These are phyloP conservation scores for Dallia pectoralis DNA, from an alignment of 2,797 vertebrate genomes.

Conservation along the genomic window DNA sequence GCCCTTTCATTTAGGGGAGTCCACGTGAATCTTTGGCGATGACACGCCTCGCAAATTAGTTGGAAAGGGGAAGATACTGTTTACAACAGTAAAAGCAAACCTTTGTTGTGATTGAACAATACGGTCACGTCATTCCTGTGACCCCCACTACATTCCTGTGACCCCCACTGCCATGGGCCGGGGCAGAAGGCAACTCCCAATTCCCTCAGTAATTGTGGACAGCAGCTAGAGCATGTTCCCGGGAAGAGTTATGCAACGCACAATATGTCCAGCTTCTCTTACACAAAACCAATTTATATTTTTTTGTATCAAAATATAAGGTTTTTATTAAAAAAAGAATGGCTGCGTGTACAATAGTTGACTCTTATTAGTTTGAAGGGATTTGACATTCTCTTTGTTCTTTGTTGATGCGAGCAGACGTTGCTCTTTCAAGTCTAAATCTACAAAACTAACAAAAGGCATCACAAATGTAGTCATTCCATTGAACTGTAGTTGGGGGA, in stretches of 20 bases:
- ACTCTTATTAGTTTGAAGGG: slow-evolving; percentile 1
- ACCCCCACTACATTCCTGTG: background rate
- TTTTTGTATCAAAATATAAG: background rate
- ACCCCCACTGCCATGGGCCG: background rate
- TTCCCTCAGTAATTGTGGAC: background rate
- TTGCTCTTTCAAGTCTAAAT: slow-evolving; percentile 10
- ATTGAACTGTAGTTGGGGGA: background rate
- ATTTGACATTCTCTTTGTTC: slow-evolving; percentile 7
- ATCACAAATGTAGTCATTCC: background rate
- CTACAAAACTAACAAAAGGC: background rate
- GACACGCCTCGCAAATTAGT: background rate
- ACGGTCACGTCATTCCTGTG: background rate
- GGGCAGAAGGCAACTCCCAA: background rate
- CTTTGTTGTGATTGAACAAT: background rate
- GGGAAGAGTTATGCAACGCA: background rate
- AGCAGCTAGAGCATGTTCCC: background rate
- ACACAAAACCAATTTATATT: background rate
- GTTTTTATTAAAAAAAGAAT: background rate
- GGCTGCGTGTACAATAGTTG: background rate
- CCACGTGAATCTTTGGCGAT: background rate
- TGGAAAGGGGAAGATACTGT: background rate
- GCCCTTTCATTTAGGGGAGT: background rate
- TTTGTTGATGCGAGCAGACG: background rate
- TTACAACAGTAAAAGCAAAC: background rate
- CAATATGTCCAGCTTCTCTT: background rate